Evolutionary conservation across 2,113 vertebrate genomes (phyloP), one percentile per base, ranked within the genome.

Genomic region (Pluvialis apricaria): DNA sequence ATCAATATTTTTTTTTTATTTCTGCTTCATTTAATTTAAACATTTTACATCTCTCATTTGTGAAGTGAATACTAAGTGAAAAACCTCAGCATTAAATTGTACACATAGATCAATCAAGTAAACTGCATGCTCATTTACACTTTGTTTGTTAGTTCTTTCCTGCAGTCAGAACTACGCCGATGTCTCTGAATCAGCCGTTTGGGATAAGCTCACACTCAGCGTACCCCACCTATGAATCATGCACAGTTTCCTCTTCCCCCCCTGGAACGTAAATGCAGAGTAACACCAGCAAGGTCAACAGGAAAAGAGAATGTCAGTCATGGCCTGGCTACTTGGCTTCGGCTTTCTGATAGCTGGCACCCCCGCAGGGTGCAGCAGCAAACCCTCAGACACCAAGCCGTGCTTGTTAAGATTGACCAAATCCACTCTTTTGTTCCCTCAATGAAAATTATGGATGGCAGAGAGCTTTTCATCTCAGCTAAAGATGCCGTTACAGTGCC

Each of bases 21-120:
- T 55, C 92, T 77, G 96, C 77, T 93, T 96, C 75, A 76, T 90
- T 96, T 90, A 78, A 86, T 97, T 95, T 88, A 58, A 95, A 71
- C 68, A 78, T 90, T 85, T 83, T 84, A 61, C n/a, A 34, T 82
- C 83, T 90, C 76, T 94, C 66, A 89, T 96, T 84, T 91, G 79
- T 86, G 78, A 92, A 86, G 86, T 36, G 95, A 97, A 96, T 92
- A 66, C 71, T 86, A 94, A 92, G 21, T 71, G 79, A 66, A 91
- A 95, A 90, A 9, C 15, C 24, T 55, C 82, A 47, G 51, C 64
- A 83, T 65, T 88, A 44, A 92, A 64, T 66, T 71, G 40, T 62
- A 66, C 49, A 54, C 65, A 65, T 16, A 52, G 76, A 80, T 92
- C 88, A 88, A 32, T 77, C 70, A 52, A 51, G 36, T 17, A 60